Evolutionary conservation across 2,113 vertebrate species (phyloP).

Genomic region (Notiomystis cincta): DNA sequence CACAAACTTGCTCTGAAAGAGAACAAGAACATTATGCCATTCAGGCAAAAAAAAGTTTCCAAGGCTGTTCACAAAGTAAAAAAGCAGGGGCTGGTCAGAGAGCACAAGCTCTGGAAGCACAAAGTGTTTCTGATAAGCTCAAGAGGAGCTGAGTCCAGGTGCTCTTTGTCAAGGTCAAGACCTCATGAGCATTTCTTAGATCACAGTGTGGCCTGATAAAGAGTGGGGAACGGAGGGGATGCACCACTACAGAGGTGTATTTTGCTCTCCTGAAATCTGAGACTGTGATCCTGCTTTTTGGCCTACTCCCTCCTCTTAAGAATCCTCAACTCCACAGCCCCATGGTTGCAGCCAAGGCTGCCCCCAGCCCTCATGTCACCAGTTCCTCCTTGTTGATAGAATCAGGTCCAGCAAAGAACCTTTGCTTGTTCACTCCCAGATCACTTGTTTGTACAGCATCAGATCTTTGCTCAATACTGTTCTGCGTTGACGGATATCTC

Average conservation of each 20-base stretch:
- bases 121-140: background rate
- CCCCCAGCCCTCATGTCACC: accelerated
- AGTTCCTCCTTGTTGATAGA: background rate
- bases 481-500: background rate
- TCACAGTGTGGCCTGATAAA: background rate
- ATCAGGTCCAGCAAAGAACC: background rate
- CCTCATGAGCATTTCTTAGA: background rate
- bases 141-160: background rate
- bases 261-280: background rate
- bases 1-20: background rate
- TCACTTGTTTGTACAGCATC: background rate
- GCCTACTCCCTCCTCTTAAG: background rate
- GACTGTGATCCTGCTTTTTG: background rate
- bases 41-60: background rate
- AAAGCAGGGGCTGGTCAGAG: background rate
- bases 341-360: background rate
- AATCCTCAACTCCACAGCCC: background rate
- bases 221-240: background rate
- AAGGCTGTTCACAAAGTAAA: background rate
- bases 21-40: background rate
- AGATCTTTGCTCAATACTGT: background rate
- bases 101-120: background rate
- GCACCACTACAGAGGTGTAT: background rate
- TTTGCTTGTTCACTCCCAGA: background rate
- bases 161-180: accelerated